phyloP scores from a whole-genome alignment of 2,797 vertebrate genomes.

The Acanthiza pusilla region DNA sequence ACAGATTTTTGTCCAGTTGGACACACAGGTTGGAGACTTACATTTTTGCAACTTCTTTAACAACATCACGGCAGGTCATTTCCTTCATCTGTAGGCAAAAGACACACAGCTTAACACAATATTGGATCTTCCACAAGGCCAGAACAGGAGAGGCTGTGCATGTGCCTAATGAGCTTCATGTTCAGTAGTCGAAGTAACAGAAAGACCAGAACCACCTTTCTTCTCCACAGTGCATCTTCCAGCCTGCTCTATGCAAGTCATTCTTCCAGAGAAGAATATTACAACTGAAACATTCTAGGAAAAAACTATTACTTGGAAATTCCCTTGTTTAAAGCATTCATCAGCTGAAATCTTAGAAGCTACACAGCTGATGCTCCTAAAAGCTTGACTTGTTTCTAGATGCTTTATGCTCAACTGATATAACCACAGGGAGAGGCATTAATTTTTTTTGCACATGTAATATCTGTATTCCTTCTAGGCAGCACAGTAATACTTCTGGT shows the following conservation, averaged over 20 bases:
- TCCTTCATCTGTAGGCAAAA: conserved; percentile 88
- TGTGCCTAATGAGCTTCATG: neutral
- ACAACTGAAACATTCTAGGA: neutral
- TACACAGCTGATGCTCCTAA: neutral
- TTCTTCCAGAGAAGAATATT: neutral
- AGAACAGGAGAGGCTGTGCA: neutral
- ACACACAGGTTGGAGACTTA: conserved; percentile 73
- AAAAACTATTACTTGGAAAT: neutral
- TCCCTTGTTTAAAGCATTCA: neutral
- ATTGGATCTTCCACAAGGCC: neutral
- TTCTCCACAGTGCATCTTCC: neutral
- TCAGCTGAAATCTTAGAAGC: neutral
- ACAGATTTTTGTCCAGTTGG: neutral
- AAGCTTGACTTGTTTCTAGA: neutral
- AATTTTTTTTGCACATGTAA: neutral
- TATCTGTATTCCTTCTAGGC: neutral
- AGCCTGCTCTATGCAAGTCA: neutral
- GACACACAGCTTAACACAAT: neutral
- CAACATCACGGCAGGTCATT: conserved; percentile 93
- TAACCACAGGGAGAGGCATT: neutral
- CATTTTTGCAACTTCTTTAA: conserved; percentile 99
- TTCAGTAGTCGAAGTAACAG: neutral
- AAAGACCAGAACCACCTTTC: neutral
- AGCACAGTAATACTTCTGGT: fast-evolving
- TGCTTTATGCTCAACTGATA: neutral